Evolutionary conservation across 1,140 invertebrate species (phyloP).

Genomic region (Liolophura sinensis): DNA sequence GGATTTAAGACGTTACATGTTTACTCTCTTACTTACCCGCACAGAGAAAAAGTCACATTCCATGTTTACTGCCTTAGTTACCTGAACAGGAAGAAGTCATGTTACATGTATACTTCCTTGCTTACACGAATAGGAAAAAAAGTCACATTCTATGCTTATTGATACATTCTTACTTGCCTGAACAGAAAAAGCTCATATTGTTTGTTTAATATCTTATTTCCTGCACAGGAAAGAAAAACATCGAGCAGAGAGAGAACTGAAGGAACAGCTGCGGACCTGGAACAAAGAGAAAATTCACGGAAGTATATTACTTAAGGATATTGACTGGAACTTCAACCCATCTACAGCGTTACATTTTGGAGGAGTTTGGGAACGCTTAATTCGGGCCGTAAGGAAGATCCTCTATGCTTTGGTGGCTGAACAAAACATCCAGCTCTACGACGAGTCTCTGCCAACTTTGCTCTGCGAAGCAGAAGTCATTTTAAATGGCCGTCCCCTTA

Average conservation of each 20-base stretch:
- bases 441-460: constrained; percentile 10
- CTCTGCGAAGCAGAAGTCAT: constrained; percentile 10
- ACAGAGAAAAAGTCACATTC: too few species aligned
- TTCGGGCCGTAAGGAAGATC: constrained; percentile 14
- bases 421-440: background rate
- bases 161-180: too few species aligned
- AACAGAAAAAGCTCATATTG: too few species aligned
- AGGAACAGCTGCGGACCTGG: constrained; percentile 1
- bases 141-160: too few species aligned
- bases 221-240: too few species aligned
- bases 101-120: too few species aligned
- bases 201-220: too few species aligned
- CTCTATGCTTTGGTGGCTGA: background rate
- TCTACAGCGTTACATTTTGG: constrained; percentile 55
- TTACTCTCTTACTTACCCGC: too few species aligned
- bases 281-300: constrained; percentile 7
- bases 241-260: constrained; percentile 34
- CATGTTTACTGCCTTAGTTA: too few species aligned
- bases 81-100: too few species aligned
- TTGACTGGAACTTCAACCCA: constrained; percentile 57
- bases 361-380: constrained; percentile 57
- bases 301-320: constrained; percentile 13
- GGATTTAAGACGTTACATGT: too few species aligned
- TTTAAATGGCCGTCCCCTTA: constrained; percentile 5
- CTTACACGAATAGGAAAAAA: too few species aligned